Percentiles rank a stretch among this genome's conserved stretches.
phyloP scores from a whole-genome alignment of 2,888 invertebrate genomes.

The Celastrina argiolus region DNA sequence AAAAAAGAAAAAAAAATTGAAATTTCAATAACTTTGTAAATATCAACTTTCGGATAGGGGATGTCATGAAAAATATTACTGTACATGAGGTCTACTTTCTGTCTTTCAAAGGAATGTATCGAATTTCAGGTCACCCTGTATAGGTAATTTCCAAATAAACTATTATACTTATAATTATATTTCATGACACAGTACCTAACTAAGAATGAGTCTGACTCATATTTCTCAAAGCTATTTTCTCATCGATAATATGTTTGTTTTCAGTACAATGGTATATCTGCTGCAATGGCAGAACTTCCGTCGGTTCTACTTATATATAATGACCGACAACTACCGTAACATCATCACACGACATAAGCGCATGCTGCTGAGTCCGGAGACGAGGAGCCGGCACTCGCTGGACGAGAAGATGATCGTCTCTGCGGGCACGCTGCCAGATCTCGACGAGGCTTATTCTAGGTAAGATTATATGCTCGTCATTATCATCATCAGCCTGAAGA shows the following conservation, averaged over 20 bases:
- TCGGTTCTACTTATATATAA: constrained; percentile 92
- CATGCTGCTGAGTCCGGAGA: constrained; percentile 84
- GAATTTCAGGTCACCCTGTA: no score
- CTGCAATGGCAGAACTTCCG: constrained; percentile 93
- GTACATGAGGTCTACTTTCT: no score
- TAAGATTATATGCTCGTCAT: no score
- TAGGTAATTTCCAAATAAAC: no score
- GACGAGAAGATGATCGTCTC: constrained; percentile 90
- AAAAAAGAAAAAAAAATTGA: no score
- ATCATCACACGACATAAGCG: constrained; percentile 91
- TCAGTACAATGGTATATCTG: constrained; percentile 88
- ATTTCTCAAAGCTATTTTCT: not conserved
- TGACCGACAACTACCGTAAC: constrained; percentile 94
- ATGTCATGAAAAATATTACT: no score
- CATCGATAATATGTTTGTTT: constrained; percentile 18
- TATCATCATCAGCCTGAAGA: no score
- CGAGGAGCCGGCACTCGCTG: constrained; percentile 81
- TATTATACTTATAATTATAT: no score
- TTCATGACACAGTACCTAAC: no score
- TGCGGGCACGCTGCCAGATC: constrained; percentile 90
- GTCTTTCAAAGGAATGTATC: no score
- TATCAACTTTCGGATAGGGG: no score
- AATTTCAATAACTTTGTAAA: no score
- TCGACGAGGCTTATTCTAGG: constrained; percentile 94
- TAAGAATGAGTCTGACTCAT: not conserved